Evolutionary conservation across 2,888 invertebrate genomes (phyloP), one percentile per base, ranked within the genome.

Genomic region (Drosophila neotestacea): DNA sequence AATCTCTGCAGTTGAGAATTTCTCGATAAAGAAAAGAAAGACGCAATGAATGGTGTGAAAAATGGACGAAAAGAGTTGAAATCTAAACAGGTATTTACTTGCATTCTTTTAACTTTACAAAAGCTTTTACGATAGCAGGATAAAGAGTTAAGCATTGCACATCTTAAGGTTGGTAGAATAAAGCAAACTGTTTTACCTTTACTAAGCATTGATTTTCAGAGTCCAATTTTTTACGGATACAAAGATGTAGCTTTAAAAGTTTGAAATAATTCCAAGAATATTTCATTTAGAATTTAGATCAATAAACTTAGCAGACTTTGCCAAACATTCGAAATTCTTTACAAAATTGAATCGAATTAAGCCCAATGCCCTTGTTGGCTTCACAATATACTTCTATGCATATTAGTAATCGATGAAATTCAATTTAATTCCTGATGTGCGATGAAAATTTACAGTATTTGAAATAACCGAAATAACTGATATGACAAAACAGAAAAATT

Each of bases 1-100:
- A 68, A 55, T 54, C 38, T 58, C 27, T 46, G 54, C 60, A 60
- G 54, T 72, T 66, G 47, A 41, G 56, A 78, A 74, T 69, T 61
- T 54, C 54, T 58, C 54, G 66, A 60, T 44, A 64, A 59, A 32
- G 34, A n/a, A 34, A 10, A 56, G 38, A 34, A 46, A 27, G 42
- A 44, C 50, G 4, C 38, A 32, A 62, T 65, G 30, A 42, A 62
- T 27, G 38, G 50, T n/a, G 22, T 27, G 34, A 36, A 61, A n/a
- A 42, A 39, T 41, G 10, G 2, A 41, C 28, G n/a, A 38, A 32
- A 34, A 16, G 9, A 11, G 22, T 10, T 47, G 6, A 30, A 34
- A 30, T 16, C 34, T 10, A 46, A 56, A 27, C n/a, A n/a, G 42
- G 0, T n/a, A 22, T 34, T 55, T 34, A 32, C 52, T 39, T 52